A percentile compares a stretch with the other conserved stretches of the same genome.
Evolutionary conservation across 2,113 vertebrate genomes (phyloP).

Genomic region (Galeopterus variegatus): DNA sequence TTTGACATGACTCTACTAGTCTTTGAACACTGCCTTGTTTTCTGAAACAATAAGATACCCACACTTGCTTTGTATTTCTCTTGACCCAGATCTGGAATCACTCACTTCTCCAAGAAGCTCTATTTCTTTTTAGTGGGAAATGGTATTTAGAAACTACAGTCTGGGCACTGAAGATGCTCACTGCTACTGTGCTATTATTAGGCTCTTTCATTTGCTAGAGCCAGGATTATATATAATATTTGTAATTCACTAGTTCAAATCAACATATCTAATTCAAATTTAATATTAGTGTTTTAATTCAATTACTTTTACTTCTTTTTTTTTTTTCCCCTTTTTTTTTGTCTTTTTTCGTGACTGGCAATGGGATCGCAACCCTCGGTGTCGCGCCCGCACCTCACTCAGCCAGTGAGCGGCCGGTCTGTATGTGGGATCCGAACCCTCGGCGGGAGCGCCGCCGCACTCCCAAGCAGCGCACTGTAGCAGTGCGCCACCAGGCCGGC

Average conservation of each 20-base stretch:
- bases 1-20: background rate
- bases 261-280: background rate
- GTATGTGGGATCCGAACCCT: too few relatives aligned
- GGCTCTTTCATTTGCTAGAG: background rate
- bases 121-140: background rate
- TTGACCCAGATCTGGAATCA: background rate
- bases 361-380: too few relatives aligned
- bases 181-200: background rate
- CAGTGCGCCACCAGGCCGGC: too few relatives aligned
- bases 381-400: too few relatives aligned
- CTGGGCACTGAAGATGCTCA: background rate
- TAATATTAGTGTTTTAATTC: constrained; percentile 27
- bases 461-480: too few relatives aligned
- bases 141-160: background rate
- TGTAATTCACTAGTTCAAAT: background rate
- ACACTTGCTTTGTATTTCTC: background rate
- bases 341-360: too few relatives aligned
- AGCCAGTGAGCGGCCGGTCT: too few relatives aligned
- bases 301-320: constrained; percentile 44
- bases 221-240: background rate
- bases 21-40: background rate
- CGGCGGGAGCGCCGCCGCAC: too few relatives aligned
- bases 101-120: background rate
- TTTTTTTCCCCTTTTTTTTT: too few relatives aligned
- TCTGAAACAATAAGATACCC: background rate